Evolutionary conservation across 2,113 vertebrate species (phyloP), one percentile per base, ranked within the genome.

Genomic region (Lasiurus cinereus): DNA sequence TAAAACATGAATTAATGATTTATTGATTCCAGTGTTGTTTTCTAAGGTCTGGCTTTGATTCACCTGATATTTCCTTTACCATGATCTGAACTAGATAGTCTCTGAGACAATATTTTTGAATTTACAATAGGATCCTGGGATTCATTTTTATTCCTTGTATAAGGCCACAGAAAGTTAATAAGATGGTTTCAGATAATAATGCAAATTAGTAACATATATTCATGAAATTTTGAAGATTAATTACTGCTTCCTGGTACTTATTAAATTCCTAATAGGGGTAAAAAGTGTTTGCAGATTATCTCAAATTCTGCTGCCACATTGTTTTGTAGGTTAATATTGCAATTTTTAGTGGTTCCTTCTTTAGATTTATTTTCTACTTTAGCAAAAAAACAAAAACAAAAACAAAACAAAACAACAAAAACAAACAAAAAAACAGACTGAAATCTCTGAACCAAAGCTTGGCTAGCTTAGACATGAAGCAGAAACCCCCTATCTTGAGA

Each of bases 1-100:
- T 62, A 59, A 77, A 93, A 83, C 10, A 73, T 56, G 36, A 72
- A 43, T 87, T 48, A 88, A 80, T 77, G 83, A 78, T 29, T 76
- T 79, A 92, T 33, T 70, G 12, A 82, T 24, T 80, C 7, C 27
- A 50, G 7, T 0, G 13, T 70, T 79, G 36, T 74, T 92, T n/a
- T 89, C 59, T 77, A 70, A 69, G 48, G 33, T 70, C 46, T 86
- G 36, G 15, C 84, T 72, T 77, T 82, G 36, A 59, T 14, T 86
- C 15, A 39, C 15, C 19, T 48, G 24, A 19, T 39, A 85, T 11
- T n/a, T 84, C 4, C 36, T 36, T 92, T 77, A 27, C 5, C 13
- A 50, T 22, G 15, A 77, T 5, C 27, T 66, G 70, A 16, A 4
- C n/a, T 27, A 92, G n/a, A 54, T 1, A 29, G 13, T 66, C 62